Percentiles rank a stretch among this genome's conserved stretches.
phyloP scores from a whole-genome alignment of 2,113 vertebrate species.

The Trematocara variabile region DNA sequence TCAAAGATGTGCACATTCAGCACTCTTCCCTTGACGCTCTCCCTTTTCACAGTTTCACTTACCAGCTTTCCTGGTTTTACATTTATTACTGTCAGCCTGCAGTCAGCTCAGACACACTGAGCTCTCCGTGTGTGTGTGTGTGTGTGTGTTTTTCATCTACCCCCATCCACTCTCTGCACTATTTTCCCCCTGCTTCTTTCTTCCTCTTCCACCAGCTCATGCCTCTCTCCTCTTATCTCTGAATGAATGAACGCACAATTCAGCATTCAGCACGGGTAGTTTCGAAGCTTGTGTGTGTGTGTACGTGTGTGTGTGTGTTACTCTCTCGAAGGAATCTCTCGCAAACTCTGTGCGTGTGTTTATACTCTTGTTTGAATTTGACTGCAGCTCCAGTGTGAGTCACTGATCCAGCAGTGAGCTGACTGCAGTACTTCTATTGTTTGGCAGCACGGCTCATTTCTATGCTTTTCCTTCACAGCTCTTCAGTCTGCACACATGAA shows the following conservation, averaged over 20 bases:
- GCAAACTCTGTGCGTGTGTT: constrained; percentile 19
- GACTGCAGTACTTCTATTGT: constrained; percentile 65
- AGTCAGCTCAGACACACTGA: constrained; percentile 32
- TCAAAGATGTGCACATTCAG: constrained; percentile 16
- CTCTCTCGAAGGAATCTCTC: constrained; percentile 36
- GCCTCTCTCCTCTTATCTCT: constrained; percentile 32
- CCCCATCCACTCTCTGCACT: background rate
- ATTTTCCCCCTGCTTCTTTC: constrained; percentile 24
- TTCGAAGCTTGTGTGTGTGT: background rate
- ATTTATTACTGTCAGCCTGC: constrained; percentile 61
- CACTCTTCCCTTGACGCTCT: constrained; percentile 2
- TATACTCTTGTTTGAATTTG: constrained; percentile 35
- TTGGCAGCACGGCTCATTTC: constrained; percentile 34
- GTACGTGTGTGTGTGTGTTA: background rate
- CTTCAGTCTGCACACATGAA: background rate
- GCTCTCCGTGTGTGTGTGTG: background rate
- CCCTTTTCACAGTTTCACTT: constrained; percentile 35
- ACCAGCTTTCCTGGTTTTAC: constrained; percentile 55
- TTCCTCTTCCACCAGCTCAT: constrained; percentile 22
- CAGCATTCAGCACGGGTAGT: constrained; percentile 4
- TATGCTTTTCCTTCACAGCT: constrained; percentile 7
- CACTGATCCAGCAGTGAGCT: constrained; percentile 60
- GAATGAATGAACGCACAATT: constrained; percentile 50
- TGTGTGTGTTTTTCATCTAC: background rate
- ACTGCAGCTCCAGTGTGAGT: constrained; percentile 58